phyloP scores from a whole-genome alignment of 2,888 invertebrate species.

The Cheilosia scutellata region DNA sequence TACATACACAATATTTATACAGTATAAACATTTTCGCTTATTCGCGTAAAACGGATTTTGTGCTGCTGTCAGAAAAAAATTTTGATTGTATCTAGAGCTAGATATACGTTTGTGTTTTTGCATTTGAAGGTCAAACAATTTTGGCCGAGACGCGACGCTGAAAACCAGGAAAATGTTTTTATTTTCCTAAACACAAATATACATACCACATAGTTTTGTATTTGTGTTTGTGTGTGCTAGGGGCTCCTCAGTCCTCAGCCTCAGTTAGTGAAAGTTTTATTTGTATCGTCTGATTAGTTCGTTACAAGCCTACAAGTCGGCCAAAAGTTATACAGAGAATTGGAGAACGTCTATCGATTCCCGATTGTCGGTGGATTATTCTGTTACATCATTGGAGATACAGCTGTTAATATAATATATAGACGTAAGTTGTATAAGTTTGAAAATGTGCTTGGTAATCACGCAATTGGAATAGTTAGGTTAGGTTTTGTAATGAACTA shows the following conservation, averaged over 20 bases:
- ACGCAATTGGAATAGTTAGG: not conserved
- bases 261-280: slow-evolving; percentile 56
- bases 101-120: slow-evolving; percentile 18
- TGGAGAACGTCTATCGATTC: slow-evolving; percentile 11
- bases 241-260: not conserved
- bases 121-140: slow-evolving; percentile 64
- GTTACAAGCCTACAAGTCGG: not conserved
- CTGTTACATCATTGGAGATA: slow-evolving; percentile 50
- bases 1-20: not conserved
- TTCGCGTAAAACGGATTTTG: slow-evolving; percentile 21
- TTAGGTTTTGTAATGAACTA: too few species aligned
- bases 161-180: slow-evolving; percentile 44
- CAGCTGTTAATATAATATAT: slow-evolving; percentile 32
- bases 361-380: slow-evolving; percentile 15
- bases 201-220: not conserved
- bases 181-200: slow-evolving; percentile 34
- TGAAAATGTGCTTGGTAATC: not conserved
- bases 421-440: slow-evolving; percentile 27
- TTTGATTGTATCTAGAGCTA: slow-evolving; percentile 13
- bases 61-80: slow-evolving; percentile 25
- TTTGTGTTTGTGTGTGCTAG: not conserved
- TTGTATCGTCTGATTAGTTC: not conserved
- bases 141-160: slow-evolving; percentile 29
- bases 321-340: slow-evolving; percentile 3
- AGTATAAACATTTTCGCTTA: not conserved